Conservation (phyloP, 2,888 invertebrate genomes). For the Ernsta delagoae region DNA sequence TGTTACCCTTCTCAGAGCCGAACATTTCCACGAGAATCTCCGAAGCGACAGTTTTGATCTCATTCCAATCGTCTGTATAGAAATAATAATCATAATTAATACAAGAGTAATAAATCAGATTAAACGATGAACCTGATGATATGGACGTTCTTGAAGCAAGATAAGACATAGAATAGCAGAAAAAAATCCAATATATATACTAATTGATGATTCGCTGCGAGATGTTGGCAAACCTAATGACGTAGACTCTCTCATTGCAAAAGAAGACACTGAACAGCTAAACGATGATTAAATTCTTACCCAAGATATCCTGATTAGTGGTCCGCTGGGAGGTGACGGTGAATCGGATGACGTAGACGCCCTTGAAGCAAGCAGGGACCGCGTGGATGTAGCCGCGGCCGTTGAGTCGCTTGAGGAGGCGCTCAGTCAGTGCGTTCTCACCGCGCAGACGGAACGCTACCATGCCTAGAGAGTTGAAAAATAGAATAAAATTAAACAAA, state of each 20-base stretch:
- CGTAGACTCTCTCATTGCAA: too few species aligned
- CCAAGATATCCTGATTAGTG: slow-evolving; percentile 89
- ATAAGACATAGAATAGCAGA: too few species aligned
- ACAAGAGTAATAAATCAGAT: too few species aligned
- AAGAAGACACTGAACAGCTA: not conserved
- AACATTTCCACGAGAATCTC: slow-evolving; percentile 86
- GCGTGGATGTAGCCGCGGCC: slow-evolving; percentile 95
- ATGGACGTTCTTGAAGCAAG: too few species aligned
- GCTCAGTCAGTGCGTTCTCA: slow-evolving; percentile 94
- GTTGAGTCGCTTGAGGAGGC: slow-evolving; percentile 94
- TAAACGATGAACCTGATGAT: too few species aligned
- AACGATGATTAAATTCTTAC: slow-evolving; percentile 48
- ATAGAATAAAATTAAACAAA: too few species aligned
- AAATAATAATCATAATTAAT: not conserved
- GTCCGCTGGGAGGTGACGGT: slow-evolving; percentile 96
- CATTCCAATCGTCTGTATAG: slow-evolving; percentile 91
- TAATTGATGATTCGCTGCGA: too few species aligned
- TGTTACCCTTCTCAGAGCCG: slow-evolving; percentile 85
- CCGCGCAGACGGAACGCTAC: slow-evolving; percentile 96
- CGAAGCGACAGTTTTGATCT: slow-evolving; percentile 90
- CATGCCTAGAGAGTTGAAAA: slow-evolving; percentile 82
- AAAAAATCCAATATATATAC: too few species aligned
- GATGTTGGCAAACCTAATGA: too few species aligned
- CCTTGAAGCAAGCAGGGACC: slow-evolving; percentile 97
- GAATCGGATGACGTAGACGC: slow-evolving; percentile 95